These are phyloP conservation scores for Plebejus anna DNA, from an alignment of 2,888 invertebrate species.

Conservation along the genomic window DNA sequence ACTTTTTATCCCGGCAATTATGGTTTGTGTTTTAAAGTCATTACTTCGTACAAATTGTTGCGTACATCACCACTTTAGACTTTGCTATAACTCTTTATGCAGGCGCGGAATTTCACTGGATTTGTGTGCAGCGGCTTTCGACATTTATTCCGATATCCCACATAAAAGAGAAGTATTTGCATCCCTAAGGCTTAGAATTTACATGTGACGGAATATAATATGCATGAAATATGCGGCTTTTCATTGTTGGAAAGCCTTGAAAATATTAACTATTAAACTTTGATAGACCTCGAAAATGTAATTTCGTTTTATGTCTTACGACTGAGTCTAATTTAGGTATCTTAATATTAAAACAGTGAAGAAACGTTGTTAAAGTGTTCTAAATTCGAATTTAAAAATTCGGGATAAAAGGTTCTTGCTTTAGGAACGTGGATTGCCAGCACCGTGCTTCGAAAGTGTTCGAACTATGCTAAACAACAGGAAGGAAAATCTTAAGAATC, in stretches of 20 bases:
- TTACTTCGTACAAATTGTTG: too few species aligned
- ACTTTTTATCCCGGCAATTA: too few species aligned
- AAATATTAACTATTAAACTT: background rate
- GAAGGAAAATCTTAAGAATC: background rate
- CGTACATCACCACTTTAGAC: background rate
- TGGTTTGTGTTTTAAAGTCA: too few species aligned
- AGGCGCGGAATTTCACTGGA: background rate
- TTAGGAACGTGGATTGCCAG: background rate
- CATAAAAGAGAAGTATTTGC: background rate
- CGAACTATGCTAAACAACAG: background rate
- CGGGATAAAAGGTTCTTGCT: background rate
- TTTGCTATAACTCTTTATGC: slow-evolving; percentile 2
- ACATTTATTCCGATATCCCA: slow-evolving; percentile 11
- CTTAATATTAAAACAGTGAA: background rate
- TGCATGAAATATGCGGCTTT: background rate
- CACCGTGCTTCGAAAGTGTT: background rate
- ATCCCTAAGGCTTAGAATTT: background rate
- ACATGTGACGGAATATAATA: background rate
- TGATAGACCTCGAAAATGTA: background rate
- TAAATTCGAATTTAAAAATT: background rate
- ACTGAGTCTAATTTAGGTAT: background rate
- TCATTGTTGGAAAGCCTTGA: background rate
- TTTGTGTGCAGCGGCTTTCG: background rate
- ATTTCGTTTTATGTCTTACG: background rate
- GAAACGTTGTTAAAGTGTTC: background rate